Evolutionary conservation across 1,140 invertebrate species (phyloP).

Genomic region (Copidosoma floridanum): DNA sequence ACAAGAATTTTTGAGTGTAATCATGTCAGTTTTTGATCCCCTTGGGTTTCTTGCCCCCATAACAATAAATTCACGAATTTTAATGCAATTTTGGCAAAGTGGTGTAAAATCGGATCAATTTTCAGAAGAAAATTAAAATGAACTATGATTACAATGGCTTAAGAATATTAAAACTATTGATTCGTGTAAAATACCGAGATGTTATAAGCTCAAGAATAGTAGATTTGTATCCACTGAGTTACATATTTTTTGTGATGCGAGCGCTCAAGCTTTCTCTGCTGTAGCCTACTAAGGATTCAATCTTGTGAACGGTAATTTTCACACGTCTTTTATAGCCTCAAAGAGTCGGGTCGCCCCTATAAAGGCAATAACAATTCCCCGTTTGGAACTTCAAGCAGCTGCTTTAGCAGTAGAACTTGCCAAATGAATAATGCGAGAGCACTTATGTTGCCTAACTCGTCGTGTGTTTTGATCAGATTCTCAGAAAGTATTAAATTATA

Average conservation of each 20-base stretch:
- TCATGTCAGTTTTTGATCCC: too few species aligned
- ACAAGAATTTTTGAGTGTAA: too few species aligned
- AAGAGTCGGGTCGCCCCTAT: too few species aligned
- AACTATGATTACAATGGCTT: not conserved
- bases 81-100: too few species aligned
- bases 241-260: constrained; percentile 5
- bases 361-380: too few species aligned
- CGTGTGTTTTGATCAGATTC: not conserved
- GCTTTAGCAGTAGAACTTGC: not conserved
- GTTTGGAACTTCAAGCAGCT: constrained; percentile 5
- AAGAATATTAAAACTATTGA: not conserved
- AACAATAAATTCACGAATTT: too few species aligned
- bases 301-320: too few species aligned
- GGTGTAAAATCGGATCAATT: too few species aligned
- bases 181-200: not conserved
- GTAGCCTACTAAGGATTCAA: not conserved
- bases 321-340: too few species aligned
- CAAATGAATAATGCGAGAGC: too few species aligned
- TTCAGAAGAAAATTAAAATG: not conserved
- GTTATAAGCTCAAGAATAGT: not conserved
- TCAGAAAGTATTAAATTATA: not conserved
- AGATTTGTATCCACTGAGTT: not conserved
- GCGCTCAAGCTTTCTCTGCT: not conserved
- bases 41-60: too few species aligned
- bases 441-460: not conserved